phyloP scores from a whole-genome alignment of 1,140 invertebrate species.

The Ditylenchus dipsaci region DNA sequence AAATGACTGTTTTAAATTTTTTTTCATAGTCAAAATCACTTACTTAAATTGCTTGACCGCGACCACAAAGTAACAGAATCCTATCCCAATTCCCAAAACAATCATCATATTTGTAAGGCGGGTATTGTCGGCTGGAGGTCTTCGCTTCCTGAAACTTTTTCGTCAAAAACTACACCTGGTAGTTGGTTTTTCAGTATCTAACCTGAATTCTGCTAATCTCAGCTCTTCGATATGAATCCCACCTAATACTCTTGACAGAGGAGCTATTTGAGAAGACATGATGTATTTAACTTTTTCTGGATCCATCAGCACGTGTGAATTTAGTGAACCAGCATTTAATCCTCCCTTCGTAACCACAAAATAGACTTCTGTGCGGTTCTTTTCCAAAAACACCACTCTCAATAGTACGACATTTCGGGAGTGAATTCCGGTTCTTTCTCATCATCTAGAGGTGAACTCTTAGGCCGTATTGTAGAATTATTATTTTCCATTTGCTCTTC shows the following conservation, averaged over 20 bases:
- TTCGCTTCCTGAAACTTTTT: constrained; percentile 1
- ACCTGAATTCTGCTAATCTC: neutral
- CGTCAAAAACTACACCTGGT: too few species aligned
- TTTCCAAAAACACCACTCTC: constrained; percentile 31
- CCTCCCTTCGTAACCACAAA: constrained; percentile 45
- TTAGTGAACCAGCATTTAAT: constrained; percentile 12
- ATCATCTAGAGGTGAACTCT: constrained; percentile 18
- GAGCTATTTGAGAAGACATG: constrained; percentile 44
- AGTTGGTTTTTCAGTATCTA: too few species aligned
- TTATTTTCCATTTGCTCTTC: neutral
- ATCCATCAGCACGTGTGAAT: constrained; percentile 15
- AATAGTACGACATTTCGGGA: constrained; percentile 52
- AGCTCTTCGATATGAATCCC: neutral
- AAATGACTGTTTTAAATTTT: neutral
- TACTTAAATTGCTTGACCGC: neutral
- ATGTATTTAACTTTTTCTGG: constrained; percentile 48
- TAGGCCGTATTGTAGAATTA: neutral
- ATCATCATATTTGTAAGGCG: constrained; percentile 19
- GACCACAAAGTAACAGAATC: constrained; percentile 23
- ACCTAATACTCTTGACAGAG: constrained; percentile 35
- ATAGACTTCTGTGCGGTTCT: constrained; percentile 39
- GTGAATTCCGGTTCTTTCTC: constrained; percentile 44
- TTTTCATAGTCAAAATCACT: constrained; percentile 19
- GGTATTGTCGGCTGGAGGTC: constrained; percentile 17
- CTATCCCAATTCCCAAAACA: constrained; percentile 19